Conservation (phyloP, 2,888 invertebrate genomes). For the Portevinia maculata region DNA sequence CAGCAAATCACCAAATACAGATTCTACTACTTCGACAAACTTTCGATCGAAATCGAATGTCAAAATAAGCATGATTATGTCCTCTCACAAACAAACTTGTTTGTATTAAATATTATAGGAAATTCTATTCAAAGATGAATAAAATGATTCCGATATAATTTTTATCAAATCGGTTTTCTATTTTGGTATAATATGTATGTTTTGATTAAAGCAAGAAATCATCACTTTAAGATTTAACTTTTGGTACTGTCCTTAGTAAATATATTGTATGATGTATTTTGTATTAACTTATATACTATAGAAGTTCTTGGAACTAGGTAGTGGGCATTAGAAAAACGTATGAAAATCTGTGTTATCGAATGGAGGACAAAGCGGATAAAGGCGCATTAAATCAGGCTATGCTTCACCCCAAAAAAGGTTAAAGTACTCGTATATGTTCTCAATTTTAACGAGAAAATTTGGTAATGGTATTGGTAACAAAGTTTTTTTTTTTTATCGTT, state of each 20-base stretch:
- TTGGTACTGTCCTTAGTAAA: constrained; percentile 63
- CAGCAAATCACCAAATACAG: too few species aligned
- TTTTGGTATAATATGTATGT: constrained; percentile 3
- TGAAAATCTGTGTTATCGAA: constrained; percentile 50
- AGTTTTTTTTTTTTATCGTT: constrained; percentile 40
- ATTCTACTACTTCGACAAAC: too few species aligned
- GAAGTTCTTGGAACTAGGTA: constrained; percentile 65
- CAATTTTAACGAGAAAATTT: constrained; percentile 1
- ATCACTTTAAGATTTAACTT: constrained; percentile 68
- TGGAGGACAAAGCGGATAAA: constrained; percentile 54
- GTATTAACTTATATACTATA: constrained; percentile 31
- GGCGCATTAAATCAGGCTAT: constrained; percentile 35
- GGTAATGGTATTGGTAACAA: constrained; percentile 14
- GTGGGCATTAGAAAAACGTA: constrained; percentile 66
- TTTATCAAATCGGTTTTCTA: constrained; percentile 25
- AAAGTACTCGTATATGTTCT: constrained; percentile 6
- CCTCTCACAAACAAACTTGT: too few species aligned
- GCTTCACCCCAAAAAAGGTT: constrained; percentile 27
- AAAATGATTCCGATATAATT: constrained; percentile 13
- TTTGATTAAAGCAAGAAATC: constrained; percentile 66
- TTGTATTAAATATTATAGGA: constrained; percentile 27
- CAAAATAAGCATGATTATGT: too few species aligned
- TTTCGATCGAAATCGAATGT: too few species aligned
- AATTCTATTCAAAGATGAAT: constrained; percentile 21
- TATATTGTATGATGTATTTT: constrained; percentile 19